Evolutionary conservation across 2,888 invertebrate species (phyloP).

Genomic region (Junonia oenone): DNA sequence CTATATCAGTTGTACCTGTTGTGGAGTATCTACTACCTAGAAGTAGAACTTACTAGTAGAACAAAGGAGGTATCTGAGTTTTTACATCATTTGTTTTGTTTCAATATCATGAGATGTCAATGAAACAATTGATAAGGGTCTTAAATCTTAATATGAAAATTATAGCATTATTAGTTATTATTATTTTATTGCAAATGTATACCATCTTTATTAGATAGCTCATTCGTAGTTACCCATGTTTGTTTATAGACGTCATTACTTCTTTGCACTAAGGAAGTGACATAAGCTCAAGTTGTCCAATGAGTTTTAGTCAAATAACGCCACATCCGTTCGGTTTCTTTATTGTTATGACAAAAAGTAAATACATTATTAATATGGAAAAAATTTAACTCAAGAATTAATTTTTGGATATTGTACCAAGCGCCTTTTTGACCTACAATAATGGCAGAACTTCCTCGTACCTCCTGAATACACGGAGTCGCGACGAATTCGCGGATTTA

Average conservation of each 20-base stretch:
- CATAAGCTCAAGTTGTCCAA: background rate
- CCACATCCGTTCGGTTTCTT: slow-evolving; percentile 55
- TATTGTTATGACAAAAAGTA: slow-evolving; percentile 2
- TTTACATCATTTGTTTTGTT: no score
- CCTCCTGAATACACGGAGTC: slow-evolving; percentile 31
- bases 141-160: no score
- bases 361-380: background rate
- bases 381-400: background rate
- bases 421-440: background rate
- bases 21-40: no score
- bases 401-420: background rate
- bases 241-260: background rate
- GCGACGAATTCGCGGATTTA: slow-evolving; percentile 42
- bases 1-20: slow-evolving; percentile 11
- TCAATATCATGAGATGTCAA: no score
- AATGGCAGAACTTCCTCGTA: slow-evolving; percentile 7
- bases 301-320: slow-evolving; percentile 21
- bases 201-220: no score
- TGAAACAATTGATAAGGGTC: no score
- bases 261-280: background rate
- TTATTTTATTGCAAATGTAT: no score
- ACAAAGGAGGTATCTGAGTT: no score
- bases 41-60: no score
- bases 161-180: no score
- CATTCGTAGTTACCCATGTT: background rate